Conservation (phyloP, 2,113 vertebrate species). For the Hippocampus mohnikei region DNA sequence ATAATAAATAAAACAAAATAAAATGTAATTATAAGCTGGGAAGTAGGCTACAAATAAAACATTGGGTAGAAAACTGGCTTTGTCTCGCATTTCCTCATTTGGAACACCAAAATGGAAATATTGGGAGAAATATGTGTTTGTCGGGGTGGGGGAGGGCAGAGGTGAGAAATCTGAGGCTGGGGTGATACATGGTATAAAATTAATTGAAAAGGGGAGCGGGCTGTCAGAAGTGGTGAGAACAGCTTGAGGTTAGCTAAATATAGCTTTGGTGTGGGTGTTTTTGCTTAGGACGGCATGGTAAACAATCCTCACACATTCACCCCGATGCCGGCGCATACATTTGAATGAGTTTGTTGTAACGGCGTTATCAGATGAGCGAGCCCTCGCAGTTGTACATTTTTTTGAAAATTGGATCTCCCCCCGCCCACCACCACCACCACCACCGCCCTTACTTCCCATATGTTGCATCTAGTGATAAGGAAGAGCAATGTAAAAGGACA, state of each 20-base stretch:
- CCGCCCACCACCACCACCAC: not conserved
- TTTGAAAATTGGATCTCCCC: slow-evolving; percentile 35
- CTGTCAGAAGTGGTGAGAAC: slow-evolving; percentile 63
- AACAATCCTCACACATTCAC: not conserved
- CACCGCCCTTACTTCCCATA: slow-evolving; percentile 46
- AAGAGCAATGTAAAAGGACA: slow-evolving; percentile 36
- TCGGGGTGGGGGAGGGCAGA: slow-evolving; percentile 42
- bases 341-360: slow-evolving; percentile 29
- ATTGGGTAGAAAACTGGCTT: slow-evolving; percentile 32
- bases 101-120: slow-evolving; percentile 6
- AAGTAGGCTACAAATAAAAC: slow-evolving; percentile 25
- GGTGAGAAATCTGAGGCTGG: slow-evolving; percentile 28
- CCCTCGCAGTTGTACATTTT: slow-evolving; percentile 33
- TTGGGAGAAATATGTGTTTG: slow-evolving; percentile 45
- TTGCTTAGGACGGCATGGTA: slow-evolving; percentile 11
- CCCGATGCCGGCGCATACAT: slow-evolving; percentile 11
- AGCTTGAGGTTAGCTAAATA: slow-evolving; percentile 62
- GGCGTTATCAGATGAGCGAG: slow-evolving; percentile 42
- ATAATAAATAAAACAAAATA: not conserved
- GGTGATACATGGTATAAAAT: slow-evolving; percentile 52
- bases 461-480: slow-evolving; percentile 36
- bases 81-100: slow-evolving; percentile 15
- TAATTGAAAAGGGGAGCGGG: slow-evolving; percentile 65
- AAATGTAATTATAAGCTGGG: slow-evolving; percentile 1
- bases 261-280: slow-evolving; percentile 56